Evolutionary conservation across 2,797 vertebrate species (phyloP), one percentile per base, ranked within the genome.

Genomic region (Crocidura indochinensis): DNA sequence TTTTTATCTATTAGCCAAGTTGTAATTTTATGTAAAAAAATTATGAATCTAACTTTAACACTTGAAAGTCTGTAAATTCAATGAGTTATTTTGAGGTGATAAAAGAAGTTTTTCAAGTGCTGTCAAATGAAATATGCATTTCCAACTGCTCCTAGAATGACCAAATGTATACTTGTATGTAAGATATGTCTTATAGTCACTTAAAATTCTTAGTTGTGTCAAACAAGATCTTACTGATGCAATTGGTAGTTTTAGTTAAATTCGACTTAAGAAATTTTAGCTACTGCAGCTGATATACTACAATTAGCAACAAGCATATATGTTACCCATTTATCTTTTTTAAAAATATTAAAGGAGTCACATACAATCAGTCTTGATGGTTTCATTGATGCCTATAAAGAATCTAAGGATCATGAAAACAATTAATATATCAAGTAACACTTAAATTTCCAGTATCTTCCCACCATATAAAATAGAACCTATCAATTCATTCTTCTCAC

Each of bases 71-170:
- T 95, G 73, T 87, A 83, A 19, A 71, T 88, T 92, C 71, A 68
- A 84, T 44, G 73, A 93, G 93, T 91, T 92, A 96, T 94, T 96
- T 95, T 89, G 91, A 94, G 68, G 87, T 87, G 92, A 91, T 86
- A 95, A 93, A 92, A 94, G 65, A 31, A 65, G 67, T 88, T 96
- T 96, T 94, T 77, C 67, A 94, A 92, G 87, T 94, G 46, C 88
- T 96, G 67, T 93, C 87, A 96, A 96, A 95, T 96, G 92, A 96
- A 96, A 96, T 95, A 94, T 95, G 83, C 80, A 95, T 96, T 84
- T 92, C 92, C 94, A 96, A 88, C 91, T 96, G 96, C 71, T 93
- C 67, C 84, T 65, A 76, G 29, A 53, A 91, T 95, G 94, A 95
- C 95, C 94, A 87, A 92, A 84, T 94, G 47, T 76, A 85, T 90